Evolutionary conservation across 2,888 invertebrate species (phyloP).

Genomic region (Mantis religiosa): DNA sequence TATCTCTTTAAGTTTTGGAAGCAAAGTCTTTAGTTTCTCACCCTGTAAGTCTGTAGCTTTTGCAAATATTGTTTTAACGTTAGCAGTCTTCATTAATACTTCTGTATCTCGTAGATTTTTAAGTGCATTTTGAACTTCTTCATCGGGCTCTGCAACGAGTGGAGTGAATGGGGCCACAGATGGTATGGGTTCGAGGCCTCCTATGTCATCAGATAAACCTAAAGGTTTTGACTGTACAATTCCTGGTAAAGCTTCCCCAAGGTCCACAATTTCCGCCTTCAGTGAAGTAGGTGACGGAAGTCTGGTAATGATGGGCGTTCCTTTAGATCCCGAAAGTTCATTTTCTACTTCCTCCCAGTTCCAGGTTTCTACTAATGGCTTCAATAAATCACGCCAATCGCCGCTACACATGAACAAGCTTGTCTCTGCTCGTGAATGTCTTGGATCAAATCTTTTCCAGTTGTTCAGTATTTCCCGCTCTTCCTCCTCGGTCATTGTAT

Average conservation of each 20-base stretch:
- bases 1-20: conserved; percentile 62
- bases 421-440: conserved; percentile 52
- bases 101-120: conserved; percentile 48
- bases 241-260: conserved; percentile 43
- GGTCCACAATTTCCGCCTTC: conserved; percentile 50
- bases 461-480: conserved; percentile 34
- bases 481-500: conserved; percentile 41
- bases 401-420: conserved; percentile 50
- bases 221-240: conserved; percentile 44
- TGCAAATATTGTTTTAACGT: conserved; percentile 56
- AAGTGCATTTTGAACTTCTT: conserved; percentile 48
- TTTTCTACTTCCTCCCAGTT: conserved; percentile 63
- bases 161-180: conserved; percentile 59
- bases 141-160: conserved; percentile 50
- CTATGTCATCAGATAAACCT: conserved; percentile 48
- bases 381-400: conserved; percentile 60
- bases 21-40: conserved; percentile 36
- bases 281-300: conserved; percentile 52
- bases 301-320: conserved; percentile 41
- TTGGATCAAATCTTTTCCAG: conserved; percentile 51
- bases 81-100: conserved; percentile 55
- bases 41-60: conserved; percentile 47
- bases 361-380: conserved; percentile 59
- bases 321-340: conserved; percentile 51
- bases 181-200: conserved; percentile 56